Conservation (phyloP, 2,888 invertebrate species). For the Germaria angustata region DNA sequence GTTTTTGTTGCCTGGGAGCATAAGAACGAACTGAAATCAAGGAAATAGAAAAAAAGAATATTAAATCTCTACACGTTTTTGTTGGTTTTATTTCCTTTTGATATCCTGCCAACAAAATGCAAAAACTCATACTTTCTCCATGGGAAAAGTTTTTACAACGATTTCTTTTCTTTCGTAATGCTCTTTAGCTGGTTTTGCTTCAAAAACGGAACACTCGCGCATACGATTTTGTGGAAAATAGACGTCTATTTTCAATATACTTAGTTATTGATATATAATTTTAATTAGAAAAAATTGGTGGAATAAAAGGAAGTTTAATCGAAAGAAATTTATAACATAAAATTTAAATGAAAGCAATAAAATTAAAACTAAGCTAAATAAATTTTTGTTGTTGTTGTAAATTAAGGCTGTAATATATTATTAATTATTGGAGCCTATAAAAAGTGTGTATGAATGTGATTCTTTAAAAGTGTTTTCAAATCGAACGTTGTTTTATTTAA, state of each 20-base stretch:
- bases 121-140: slow-evolving; percentile 56
- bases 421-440: neutral
- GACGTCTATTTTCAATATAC: slow-evolving; percentile 67
- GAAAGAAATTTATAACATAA: slow-evolving; percentile 1
- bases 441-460: slow-evolving; percentile 22
- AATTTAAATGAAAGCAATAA: neutral
- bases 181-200: slow-evolving; percentile 56
- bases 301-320: neutral
- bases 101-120: slow-evolving; percentile 64
- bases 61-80: slow-evolving; percentile 10
- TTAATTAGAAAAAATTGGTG: slow-evolving; percentile 25
- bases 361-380: neutral
- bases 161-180: slow-evolving; percentile 25
- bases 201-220: slow-evolving; percentile 69
- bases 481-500: neutral
- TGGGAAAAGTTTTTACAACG: slow-evolving; percentile 14
- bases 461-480: slow-evolving; percentile 20
- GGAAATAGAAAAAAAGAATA: neutral
- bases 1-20: slow-evolving; percentile 63
- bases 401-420: slow-evolving; percentile 36
- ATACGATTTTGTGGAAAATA: slow-evolving; percentile 68
- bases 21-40: slow-evolving; percentile 39
- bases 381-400: neutral
- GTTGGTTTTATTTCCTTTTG: slow-evolving; percentile 49
- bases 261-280: slow-evolving; percentile 43